phyloP scores from a whole-genome alignment of 1,140 invertebrate species.

The Heliconius congener region DNA sequence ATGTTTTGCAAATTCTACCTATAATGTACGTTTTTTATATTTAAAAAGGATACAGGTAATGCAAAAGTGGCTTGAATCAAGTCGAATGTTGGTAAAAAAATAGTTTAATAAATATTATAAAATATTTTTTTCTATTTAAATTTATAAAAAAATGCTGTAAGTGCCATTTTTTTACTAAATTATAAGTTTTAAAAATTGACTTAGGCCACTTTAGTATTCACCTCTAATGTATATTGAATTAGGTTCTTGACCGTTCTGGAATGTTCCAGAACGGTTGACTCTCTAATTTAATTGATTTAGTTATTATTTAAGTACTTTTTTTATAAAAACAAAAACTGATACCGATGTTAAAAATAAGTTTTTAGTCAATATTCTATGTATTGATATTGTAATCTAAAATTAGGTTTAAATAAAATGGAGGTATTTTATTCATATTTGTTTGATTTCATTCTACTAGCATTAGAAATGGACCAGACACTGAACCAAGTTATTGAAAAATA shows the following conservation, averaged over 20 bases:
- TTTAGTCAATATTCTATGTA: constrained; percentile 65
- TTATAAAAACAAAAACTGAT: constrained; percentile 39
- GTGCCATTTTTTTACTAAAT: not conserved
- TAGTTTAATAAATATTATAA: not conserved
- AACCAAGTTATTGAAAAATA: no score
- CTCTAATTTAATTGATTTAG: constrained; percentile 63
- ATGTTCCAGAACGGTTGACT: constrained; percentile 65
- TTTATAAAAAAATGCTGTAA: not conserved
- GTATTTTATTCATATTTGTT: constrained; percentile 49
- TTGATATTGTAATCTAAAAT: constrained; percentile 67
- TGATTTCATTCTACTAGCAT: constrained; percentile 22
- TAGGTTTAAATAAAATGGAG: constrained; percentile 70
- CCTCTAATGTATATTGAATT: constrained; percentile 46
- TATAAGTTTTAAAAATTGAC: not conserved
- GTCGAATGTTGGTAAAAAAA: not conserved
- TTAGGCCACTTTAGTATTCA: constrained; percentile 16
- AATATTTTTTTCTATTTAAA: no score
- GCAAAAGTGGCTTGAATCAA: not conserved
- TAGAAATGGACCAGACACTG: no score
- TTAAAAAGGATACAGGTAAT: not conserved
- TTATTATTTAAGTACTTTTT: constrained; percentile 58
- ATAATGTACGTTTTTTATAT: constrained; percentile 36
- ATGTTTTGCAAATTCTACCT: constrained; percentile 23
- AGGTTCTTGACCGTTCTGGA: constrained; percentile 73
- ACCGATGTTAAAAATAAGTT: constrained; percentile 60